Evolutionary conservation across 1,140 invertebrate species (phyloP).

Genomic region (Antheraea mylitta): DNA sequence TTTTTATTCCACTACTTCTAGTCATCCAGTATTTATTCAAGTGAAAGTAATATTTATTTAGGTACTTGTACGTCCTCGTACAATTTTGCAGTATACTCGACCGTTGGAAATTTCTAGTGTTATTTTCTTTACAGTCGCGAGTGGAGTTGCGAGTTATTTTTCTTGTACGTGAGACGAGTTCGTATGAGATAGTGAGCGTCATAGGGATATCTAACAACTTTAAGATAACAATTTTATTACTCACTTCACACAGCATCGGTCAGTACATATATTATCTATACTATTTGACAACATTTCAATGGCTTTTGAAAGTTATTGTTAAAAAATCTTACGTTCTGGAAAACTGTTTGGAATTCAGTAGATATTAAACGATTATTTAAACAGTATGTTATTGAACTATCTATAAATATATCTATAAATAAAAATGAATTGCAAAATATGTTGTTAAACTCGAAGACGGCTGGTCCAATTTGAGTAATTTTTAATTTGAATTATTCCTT

Average conservation of each 20-base stretch:
- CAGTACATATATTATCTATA: background rate
- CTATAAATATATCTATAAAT: too few relatives aligned
- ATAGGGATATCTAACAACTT: conserved; percentile 8
- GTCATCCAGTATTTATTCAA: background rate
- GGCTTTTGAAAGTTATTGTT: too few relatives aligned
- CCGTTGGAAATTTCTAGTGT: conserved; percentile 25
- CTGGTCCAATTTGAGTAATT: too few relatives aligned
- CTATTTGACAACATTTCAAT: too few relatives aligned
- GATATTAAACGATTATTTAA: too few relatives aligned
- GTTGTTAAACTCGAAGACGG: too few relatives aligned
- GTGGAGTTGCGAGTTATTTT: conserved; percentile 38
- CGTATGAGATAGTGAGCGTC: conserved; percentile 29
- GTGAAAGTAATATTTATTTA: background rate
- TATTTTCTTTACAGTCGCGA: conserved; percentile 16
- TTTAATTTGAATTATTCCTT: too few relatives aligned
- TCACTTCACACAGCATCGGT: background rate
- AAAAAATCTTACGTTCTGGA: too few relatives aligned
- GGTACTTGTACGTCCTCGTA: background rate
- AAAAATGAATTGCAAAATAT: too few relatives aligned
- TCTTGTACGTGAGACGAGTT: conserved; percentile 41
- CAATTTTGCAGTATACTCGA: conserved; percentile 14
- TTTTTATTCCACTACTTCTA: background rate
- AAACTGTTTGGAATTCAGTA: too few relatives aligned
- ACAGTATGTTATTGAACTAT: too few relatives aligned
- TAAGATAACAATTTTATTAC: conserved; percentile 8